Percentiles rank a stretch among this genome's conserved stretches.
phyloP scores from a whole-genome alignment of 2,113 vertebrate species.

The Otis tarda region DNA sequence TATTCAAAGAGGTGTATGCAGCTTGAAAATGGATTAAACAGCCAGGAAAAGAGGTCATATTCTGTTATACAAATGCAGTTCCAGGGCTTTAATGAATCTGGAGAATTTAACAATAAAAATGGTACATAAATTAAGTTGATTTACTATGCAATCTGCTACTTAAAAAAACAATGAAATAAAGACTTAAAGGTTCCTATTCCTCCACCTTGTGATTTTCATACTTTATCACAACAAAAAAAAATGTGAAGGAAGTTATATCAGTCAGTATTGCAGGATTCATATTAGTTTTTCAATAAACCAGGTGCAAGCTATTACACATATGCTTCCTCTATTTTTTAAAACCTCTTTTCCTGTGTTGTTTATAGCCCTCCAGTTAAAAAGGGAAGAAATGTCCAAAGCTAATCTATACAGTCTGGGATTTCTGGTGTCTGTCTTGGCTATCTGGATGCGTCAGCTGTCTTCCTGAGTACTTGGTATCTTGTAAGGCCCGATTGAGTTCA shows the following conservation, averaged over 20 bases:
- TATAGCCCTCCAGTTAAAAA: neutral
- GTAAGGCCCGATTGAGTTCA: neutral
- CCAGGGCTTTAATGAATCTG: slow-evolving; percentile 11
- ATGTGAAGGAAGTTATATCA: neutral
- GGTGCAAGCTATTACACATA: slow-evolving; percentile 15
- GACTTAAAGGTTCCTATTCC: neutral
- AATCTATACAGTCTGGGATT: neutral
- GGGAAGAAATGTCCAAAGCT: neutral
- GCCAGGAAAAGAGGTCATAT: slow-evolving; percentile 3
- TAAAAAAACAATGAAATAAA: neutral
- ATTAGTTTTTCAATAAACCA: slow-evolving; percentile 29
- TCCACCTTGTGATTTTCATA: neutral
- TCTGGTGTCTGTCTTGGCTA: neutral
- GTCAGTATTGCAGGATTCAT: neutral
- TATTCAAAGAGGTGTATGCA: slow-evolving; percentile 11
- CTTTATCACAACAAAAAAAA: slow-evolving; percentile 6
- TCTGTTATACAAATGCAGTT: neutral
- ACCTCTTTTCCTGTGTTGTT: neutral
- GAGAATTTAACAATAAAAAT: slow-evolving; percentile 5
- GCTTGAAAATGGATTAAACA: slow-evolving; percentile 14
- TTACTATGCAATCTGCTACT: slow-evolving; percentile 21
- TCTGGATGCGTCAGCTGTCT: neutral
- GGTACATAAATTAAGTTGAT: slow-evolving; percentile 17
- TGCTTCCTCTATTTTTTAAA: neutral
- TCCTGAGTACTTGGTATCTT: neutral